Evolutionary conservation across 2,113 vertebrate species (phyloP), one percentile per base, ranked within the genome.

Genomic region (Podocnemis expansa): DNA sequence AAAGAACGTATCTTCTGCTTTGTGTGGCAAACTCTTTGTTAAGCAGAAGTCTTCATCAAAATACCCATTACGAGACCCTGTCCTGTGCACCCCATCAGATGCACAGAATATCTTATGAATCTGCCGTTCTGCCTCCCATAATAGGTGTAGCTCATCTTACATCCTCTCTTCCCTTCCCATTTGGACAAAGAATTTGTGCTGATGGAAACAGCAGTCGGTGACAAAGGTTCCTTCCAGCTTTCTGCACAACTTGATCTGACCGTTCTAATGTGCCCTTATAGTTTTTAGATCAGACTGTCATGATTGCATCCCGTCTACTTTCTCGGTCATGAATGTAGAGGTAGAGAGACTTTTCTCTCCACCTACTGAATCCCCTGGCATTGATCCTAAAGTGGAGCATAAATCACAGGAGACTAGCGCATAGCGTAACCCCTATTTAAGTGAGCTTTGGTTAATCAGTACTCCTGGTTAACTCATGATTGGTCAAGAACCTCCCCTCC

Each of bases 31-130:
- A 52, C 51, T 80, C 70, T 76, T 60, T 67, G 78, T 13, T 63
- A 89, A 95, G 83, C 9, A 87, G 73, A 94, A 54, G 2, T 49
- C 58, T 90, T 85, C 43, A 82, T 78, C 56, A 95, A 85, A 89
- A 60, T 67, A 45, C 87, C 84, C 55, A 60, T 90, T 91, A 24
- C 1, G n/a, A n/a, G n/a, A n/a, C n/a, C n/a, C n/a, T n/a, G n/a
- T 51, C 85, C 93, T 54, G 13, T 0, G 27, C 29, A 8, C 24
- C 82, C 52, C 5, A 8, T 3, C 27, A 51, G 19, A 2, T 82
- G 60, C 67, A 16, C 0, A 3, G 38, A 41, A 3, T 55, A 14
- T 41, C 75, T n/a, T 49, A 8, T 16, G 13, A 11, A 3, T 79
- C 75, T 58, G 1, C 0, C 34, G n/a, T n/a, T 24, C 43, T 8